Evolutionary conservation across 2,888 invertebrate species (phyloP), one percentile per base, ranked within the genome.

Genomic region (Penaeus monodon): DNA sequence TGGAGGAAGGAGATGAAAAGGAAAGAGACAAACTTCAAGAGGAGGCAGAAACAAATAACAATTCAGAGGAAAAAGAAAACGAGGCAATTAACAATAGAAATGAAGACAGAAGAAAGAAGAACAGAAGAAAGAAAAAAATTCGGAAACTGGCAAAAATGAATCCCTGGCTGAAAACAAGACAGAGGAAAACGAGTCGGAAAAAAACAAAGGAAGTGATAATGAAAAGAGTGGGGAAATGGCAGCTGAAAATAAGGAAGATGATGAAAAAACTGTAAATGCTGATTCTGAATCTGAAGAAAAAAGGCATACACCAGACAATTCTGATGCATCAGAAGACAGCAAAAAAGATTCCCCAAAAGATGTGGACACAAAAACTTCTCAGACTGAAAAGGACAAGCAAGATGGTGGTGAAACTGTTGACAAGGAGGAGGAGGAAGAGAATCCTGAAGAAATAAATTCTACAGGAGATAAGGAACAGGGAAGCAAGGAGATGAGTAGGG

Each of bases 101-200:
- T 24, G 77, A 38, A 77, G 57, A 66, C 64, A 74, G 82, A 74
- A 57, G 33, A 70, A 70, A 3, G 70, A 70, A 70, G 29, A 20
- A 20, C 12, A 68, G 49, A 1, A 57, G 57, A 57, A 17, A 20
- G 57, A 57, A 20, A 2, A 57, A 20, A 4, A 57, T 57, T 57
- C 17, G 1, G 57, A 44, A 44, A 44, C 17, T 57, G 57, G 33
- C 70, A 70, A 70, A 70, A 24, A 17, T 70, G 70, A 70, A 70
- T 3, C 14, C 24, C 12, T 20, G 20, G 33, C 70, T 70, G 70
- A 6, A 24, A 22, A 33, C 17, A 70, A 70, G 33, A 4, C n/a
- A 24, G n/a, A 33, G 14, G 33, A 70, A 14, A 20, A 70, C 1
- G 70, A 70, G 14, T 70, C 70, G 10, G 20, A 24, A 33, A n/a